Evolutionary conservation across 2,113 vertebrate species (phyloP).

Genomic region (Odocoileus hemionus): DNA sequence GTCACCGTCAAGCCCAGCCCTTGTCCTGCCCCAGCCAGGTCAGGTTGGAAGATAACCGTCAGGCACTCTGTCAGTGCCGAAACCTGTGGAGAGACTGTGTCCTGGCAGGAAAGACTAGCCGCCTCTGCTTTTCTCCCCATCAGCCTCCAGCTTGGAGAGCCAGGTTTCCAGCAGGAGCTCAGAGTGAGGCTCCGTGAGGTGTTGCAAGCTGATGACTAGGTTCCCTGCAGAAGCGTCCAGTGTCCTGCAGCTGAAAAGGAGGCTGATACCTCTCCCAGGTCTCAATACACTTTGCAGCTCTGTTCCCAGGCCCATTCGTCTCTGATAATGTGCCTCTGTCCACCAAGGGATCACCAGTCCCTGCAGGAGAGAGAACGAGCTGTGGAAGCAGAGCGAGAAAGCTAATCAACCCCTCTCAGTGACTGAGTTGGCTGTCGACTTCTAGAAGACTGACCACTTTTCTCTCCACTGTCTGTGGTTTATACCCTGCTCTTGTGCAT

Average conservation of each 20-base stretch:
- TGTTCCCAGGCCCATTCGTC: constrained; percentile 39
- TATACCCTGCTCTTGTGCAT: constrained; percentile 60
- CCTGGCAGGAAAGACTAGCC: neutral
- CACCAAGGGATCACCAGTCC: constrained; percentile 38
- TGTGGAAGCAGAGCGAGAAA: constrained; percentile 37
- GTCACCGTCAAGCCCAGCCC: constrained; percentile 54
- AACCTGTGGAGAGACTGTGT: constrained; percentile 29
- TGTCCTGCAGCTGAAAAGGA: constrained; percentile 37
- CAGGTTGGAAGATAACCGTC: constrained; percentile 52
- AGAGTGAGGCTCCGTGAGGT: constrained; percentile 76
- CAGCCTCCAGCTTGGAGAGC: constrained; percentile 54
- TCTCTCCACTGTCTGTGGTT: neutral
- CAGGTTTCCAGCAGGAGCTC: constrained; percentile 40
- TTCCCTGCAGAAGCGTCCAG: constrained; percentile 66
- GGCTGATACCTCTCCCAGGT: constrained; percentile 6
- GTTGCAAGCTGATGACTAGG: constrained; percentile 79
- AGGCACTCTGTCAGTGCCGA: constrained; percentile 59
- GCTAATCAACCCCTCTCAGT: constrained; percentile 13
- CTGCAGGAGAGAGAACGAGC: constrained; percentile 3
- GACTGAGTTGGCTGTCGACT: constrained; percentile 12
- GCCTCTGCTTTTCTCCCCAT: constrained; percentile 33
- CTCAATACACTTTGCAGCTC: constrained; percentile 23
- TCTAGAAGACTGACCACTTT: neutral
- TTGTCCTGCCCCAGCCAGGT: constrained; percentile 53
- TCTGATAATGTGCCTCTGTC: constrained; percentile 36